Base-by-base conservation (phyloP, 1,140 invertebrate genomes). In the Lepidurus arcticus region DNA sequence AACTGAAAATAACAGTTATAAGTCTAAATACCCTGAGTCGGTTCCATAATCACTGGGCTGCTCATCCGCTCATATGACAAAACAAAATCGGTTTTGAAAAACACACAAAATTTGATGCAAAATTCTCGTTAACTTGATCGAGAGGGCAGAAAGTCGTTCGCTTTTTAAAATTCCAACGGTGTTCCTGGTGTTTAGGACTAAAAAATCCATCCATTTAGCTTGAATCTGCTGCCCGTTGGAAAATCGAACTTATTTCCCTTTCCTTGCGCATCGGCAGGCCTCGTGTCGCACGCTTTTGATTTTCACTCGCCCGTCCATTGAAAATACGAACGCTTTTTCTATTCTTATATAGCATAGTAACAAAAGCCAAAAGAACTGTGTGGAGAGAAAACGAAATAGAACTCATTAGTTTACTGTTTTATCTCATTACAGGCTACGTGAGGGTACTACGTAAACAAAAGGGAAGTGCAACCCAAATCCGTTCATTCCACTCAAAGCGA, bases 41-140 rank as follows among this genome's bases (percentile, higher is more conserved):
- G 53, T 65, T 65, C 53, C 53, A 65, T 65, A 65, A 65, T 65
- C 53, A 65, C 53, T 65, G 53, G 53, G 53, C 53, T 65, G 53
- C 53, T 65, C 53, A 65, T 65, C 53, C 53, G 53, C 53, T 65
- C 53, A 65, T 65, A 65, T 65, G 53, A 65, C 21, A 65, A 65
- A 65, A 47, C 45, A 9, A 65, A 65, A 65, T n/a, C 9, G 16
- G 16, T 7, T 65, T 7, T 21, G 13, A 65, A 65, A 16, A 11
- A 47, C 45, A 7, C 53, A 16, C 53, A 65, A 65, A 65, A 9
- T 13, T 65, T 13, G 53, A 16, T 65, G 21, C 53, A 65, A 65
- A 65, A 65, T n/a, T 65, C 7, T 21, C 16, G 16, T 65, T 65
- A 13, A 21, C n/a, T 65, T 13, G 53, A 13, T 11, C 16, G 53